Percentiles rank a stretch among this genome's conserved stretches.
Conservation (phyloP, 2,113 vertebrate genomes). For the Heliornis fulica region DNA sequence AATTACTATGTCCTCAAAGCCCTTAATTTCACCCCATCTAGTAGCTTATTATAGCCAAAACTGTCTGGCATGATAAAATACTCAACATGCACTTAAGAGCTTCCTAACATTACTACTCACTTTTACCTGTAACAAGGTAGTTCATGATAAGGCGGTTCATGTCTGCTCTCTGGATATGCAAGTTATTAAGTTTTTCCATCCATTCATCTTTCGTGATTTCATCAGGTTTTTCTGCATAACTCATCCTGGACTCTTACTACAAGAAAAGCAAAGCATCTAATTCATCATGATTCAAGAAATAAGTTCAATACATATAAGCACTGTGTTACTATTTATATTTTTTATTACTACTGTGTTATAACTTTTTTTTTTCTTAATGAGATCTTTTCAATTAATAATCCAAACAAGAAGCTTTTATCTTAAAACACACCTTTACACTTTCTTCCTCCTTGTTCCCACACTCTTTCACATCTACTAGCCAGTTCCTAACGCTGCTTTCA, state of each 20-base stretch:
- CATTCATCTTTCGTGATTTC: slow-evolving; percentile 98
- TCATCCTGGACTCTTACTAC: slow-evolving; percentile 87
- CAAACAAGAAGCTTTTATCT: background rate
- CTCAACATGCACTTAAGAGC: background rate
- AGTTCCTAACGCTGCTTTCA: background rate
- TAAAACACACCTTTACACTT: background rate
- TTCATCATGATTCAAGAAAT: background rate
- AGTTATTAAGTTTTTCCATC: slow-evolving; percentile 98
- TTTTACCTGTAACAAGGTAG: slow-evolving; percentile 92
- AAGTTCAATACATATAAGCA: background rate
- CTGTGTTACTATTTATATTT: background rate
- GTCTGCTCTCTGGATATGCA: slow-evolving; percentile 96
- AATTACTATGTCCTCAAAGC: background rate
- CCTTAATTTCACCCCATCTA: background rate
- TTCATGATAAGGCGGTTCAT: slow-evolving; percentile 99
- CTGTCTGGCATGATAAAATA: background rate
- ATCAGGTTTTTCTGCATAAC: slow-evolving; percentile 96
- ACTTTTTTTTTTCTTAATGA: background rate
- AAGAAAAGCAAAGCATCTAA: background rate
- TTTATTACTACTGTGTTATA: too few relatives aligned
- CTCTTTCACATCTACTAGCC: background rate
- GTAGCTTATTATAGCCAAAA: background rate
- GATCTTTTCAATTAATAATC: background rate
- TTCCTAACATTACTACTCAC: background rate
- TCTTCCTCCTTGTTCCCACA: background rate